Evolutionary conservation across 2,888 invertebrate species (phyloP), one percentile per base, ranked within the genome.

Genomic region (Seladonia tumulorum): DNA sequence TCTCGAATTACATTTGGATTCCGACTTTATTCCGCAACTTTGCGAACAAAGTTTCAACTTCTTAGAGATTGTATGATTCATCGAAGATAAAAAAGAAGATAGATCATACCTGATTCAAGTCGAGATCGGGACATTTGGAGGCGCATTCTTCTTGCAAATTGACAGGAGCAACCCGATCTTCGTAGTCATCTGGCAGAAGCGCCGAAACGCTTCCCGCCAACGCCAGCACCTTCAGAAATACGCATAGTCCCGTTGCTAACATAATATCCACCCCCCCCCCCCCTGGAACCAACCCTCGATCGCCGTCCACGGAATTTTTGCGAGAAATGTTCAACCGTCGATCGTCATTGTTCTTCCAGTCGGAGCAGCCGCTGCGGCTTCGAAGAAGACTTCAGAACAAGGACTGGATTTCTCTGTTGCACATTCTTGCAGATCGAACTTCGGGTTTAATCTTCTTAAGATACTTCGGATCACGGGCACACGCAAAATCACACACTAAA

Each of bases 101-200:
- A n/a, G n/a, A 47, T 29, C 22, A 10, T 70, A 91, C 94, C 94
- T 94, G 94, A 87, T 93, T 94, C 74, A 94, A 88, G 75, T 94
- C 94, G 86, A 94, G 91, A 76, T 94, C 93, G 14, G 94, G 94
- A 78, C 94, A 94, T 12, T 93, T 92, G 7, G 94, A 92, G 16
- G 94, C 92, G 88, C 94, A 94, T 81, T 94, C 94, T 72, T 94
- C 92, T 85, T 94, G 92, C n/a, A 94, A 90, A 83, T 87, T 93
- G 84, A 84, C 90, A 76, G 91, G 90, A 70, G 88, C 76, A 57
- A 77, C 77, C 42, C 89, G 88, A 79, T 92, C 90, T 72, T 94
- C 93, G 84, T 91, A 88, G 81, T 89, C 92, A 47, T 92, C 93
- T 63, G 94, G 93, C 85, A 94, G 91, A 79, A 94, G 87, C 81